These are phyloP conservation scores for Taphrorychus bicolor DNA, from an alignment of 2,888 invertebrate species.

Conservation along the genomic window DNA sequence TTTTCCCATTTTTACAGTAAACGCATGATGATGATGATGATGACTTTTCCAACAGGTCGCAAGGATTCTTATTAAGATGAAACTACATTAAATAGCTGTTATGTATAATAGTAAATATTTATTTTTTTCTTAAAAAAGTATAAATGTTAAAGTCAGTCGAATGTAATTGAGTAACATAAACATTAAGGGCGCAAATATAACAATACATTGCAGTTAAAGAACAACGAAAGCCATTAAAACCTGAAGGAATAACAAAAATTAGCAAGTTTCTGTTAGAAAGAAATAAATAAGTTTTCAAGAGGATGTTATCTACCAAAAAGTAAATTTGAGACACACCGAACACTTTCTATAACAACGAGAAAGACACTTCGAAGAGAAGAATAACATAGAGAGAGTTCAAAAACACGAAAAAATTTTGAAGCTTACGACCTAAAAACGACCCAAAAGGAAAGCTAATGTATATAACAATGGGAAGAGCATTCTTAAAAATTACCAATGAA, in stretches of 20 bases:
- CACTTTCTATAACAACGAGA: no score
- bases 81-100: no score
- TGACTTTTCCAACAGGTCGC: no score
- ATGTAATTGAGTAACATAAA: constrained; percentile 35
- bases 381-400: background rate
- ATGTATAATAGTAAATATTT: constrained; percentile 34
- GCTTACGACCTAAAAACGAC: background rate
- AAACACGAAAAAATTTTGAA: constrained; percentile 5
- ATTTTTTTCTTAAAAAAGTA: constrained; percentile 40
- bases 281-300: background rate
- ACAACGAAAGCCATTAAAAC: constrained; percentile 1
- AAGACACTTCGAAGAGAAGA: background rate
- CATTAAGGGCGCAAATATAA: constrained; percentile 2
- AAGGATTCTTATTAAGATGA: no score
- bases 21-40: no score
- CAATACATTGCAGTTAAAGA: background rate
- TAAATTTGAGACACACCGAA: no score
- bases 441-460: background rate
- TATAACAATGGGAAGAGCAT: background rate
- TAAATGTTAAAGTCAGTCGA: constrained; percentile 40
- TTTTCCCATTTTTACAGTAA: no score
- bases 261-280: no score
- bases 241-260: background rate
- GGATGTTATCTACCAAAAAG: no score
- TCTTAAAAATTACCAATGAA: background rate